Conservation (phyloP, 2,113 vertebrate genomes). For the Seriola dumerili region DNA sequence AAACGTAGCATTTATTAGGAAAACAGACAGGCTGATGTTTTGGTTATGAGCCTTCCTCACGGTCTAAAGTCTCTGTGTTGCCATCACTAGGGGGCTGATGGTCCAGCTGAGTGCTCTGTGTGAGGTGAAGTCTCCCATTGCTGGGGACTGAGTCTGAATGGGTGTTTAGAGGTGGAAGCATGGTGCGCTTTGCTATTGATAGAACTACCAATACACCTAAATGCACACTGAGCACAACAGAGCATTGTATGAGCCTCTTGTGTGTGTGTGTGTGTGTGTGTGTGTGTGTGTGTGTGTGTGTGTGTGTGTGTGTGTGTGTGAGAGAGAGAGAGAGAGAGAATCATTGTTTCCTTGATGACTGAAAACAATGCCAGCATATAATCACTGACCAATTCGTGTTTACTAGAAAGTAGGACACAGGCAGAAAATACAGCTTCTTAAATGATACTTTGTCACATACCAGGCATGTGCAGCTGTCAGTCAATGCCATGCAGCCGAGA, state of each 20-base stretch:
- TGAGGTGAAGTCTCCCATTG: conserved; percentile 30
- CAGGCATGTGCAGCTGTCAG: conserved; percentile 61
- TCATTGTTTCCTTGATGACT: conserved; percentile 53
- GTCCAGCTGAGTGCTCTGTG: conserved; percentile 59
- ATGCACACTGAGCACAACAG: conserved; percentile 30
- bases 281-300: background rate
- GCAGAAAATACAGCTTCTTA: conserved; percentile 53
- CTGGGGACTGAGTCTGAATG: conserved; percentile 57
- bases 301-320: no score
- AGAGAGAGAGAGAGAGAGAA: background rate
- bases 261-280: no score
- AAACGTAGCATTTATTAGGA: background rate
- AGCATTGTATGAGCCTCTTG: background rate
- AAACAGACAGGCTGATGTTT: conserved; percentile 43
- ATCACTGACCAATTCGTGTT: conserved; percentile 64
- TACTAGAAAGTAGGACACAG: conserved; percentile 45
- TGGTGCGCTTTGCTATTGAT: conserved; percentile 37
- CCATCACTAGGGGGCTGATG: conserved; percentile 63
- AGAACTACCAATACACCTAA: conserved; percentile 46
- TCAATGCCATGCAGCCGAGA: conserved; percentile 49
- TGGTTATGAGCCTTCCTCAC: conserved; percentile 17
- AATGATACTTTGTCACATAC: conserved; percentile 54
- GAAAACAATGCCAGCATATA: conserved; percentile 53
- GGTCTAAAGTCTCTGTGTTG: conserved; percentile 20
- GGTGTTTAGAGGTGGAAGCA: conserved; percentile 61